Base-by-base conservation (phyloP, 1,140 invertebrate genomes). In the Pinna nobilis region DNA sequence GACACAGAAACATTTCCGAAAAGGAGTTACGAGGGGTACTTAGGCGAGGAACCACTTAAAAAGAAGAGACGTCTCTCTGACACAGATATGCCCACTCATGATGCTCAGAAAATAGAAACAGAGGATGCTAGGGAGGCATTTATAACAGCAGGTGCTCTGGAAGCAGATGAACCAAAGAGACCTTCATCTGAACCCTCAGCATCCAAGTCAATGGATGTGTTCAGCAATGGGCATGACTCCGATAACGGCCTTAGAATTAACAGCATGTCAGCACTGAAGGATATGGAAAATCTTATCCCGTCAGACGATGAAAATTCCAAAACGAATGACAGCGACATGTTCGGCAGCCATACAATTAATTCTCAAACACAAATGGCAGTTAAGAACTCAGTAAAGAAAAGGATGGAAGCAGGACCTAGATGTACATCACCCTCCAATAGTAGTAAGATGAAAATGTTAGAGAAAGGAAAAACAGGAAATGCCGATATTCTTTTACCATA, bases 401-500 rank as follows among this genome's bases (percentile, higher is more conserved):
- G 80, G 59, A 55, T 80, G 41, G 63, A 71, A 28, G 49, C 30
- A 37, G 75, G 72, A 11, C 71, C 72, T 23, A 18, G 15, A 37
- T 13, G 15, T 30, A 44, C 37, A n/a, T 9, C 39, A n/a, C 41
- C 66, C 23, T 32, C 57, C 13, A 33, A 65, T 2, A 65, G 50
- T 13, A 23, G 28, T n/a, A 49, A 50, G 15, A 6, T 50, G 2
- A 11, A 37, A 15, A 41, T 53, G 18, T 51, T 50, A 28, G 64
- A 67, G 20, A 67, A 69, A 32, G 49, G 57, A 32, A 47, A 63
- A 25, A 64, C 63, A 50, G 47, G 50, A 30, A 64, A 69, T 32
- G 30, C 61, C 4, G 79, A 84, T 18, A 72, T 82, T 61, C 60
- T 82, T 7, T 69, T 88, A 9, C 86, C 86, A 13, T 88, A 87